Percentiles rank a stretch among this genome's conserved stretches.
phyloP scores from a whole-genome alignment of 1,140 invertebrate species.

The Periplaneta americana region DNA sequence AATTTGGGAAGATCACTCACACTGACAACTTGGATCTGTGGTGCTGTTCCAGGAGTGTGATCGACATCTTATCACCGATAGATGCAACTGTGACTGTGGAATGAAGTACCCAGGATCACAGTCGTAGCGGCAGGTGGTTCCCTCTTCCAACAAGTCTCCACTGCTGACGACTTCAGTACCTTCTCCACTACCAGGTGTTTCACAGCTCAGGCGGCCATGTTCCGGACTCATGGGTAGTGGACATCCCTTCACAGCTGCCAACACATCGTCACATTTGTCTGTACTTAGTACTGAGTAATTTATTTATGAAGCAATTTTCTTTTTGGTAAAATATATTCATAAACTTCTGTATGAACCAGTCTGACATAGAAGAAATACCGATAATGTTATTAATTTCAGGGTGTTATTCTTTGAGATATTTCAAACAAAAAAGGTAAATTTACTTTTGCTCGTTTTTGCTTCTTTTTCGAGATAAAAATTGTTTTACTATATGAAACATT shows the following conservation, averaged over 20 bases:
- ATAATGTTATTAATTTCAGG: too few species aligned
- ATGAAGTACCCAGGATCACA: conserved; percentile 11
- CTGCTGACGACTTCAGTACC: background rate
- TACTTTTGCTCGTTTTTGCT: too few species aligned
- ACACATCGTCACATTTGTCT: background rate
- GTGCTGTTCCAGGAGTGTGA: conserved; percentile 12
- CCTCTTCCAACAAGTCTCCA: background rate
- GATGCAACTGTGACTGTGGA: background rate
- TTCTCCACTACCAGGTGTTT: background rate
- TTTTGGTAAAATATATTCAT: too few species aligned
- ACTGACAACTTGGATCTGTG: conserved; percentile 7
- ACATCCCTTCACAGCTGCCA: conserved; percentile 4
- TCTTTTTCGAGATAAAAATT: too few species aligned
- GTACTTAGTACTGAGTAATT: too few species aligned
- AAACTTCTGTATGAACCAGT: too few species aligned
- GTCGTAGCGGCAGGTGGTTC: conserved; percentile 3
- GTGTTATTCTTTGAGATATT: too few species aligned
- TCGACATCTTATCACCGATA: background rate
- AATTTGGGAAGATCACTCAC: conserved; percentile 2
- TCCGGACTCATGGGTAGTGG: conserved; percentile 12
- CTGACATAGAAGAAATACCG: too few species aligned
- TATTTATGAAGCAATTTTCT: too few species aligned
- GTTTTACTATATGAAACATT: too few species aligned
- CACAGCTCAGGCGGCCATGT: conserved; percentile 7
- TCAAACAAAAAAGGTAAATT: too few species aligned